These are phyloP conservation scores for Helarctos malayanus DNA, from an alignment of 2,797 vertebrate species.

Conservation along the genomic window DNA sequence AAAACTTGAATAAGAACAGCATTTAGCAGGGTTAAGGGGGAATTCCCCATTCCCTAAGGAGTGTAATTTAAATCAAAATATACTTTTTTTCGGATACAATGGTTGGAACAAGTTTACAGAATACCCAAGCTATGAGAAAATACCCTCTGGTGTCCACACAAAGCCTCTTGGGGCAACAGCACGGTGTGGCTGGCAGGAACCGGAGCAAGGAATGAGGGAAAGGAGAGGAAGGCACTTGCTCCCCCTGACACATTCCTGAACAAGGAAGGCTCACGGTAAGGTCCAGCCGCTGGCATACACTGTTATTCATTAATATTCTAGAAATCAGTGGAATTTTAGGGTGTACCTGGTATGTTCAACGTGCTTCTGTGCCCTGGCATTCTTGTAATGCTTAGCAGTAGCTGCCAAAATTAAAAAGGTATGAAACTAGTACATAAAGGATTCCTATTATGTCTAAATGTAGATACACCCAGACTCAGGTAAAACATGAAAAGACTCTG, in stretches of 20 bases:
- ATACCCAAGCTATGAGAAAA: conserved; percentile 34
- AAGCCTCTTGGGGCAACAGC: neutral
- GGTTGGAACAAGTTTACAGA: neutral
- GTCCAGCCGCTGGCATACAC: neutral
- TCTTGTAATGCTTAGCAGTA: neutral
- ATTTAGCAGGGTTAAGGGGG: neutral
- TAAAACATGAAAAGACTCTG: neutral
- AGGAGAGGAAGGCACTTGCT: neutral
- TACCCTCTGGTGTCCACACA: neutral
- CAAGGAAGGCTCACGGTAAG: neutral
- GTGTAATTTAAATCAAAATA: conserved; percentile 58
- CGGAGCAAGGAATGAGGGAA: neutral
- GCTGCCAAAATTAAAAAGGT: conserved; percentile 57
- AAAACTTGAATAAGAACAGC: conserved; percentile 33
- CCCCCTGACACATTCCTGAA: neutral
- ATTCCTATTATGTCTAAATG: conserved; percentile 48
- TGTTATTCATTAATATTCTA: conserved; percentile 45
- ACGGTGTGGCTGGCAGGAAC: neutral
- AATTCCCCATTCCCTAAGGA: neutral
- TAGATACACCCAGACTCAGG: neutral
- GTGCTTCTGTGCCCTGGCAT: neutral
- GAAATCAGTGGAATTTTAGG: conserved; percentile 41
- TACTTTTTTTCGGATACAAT: neutral
- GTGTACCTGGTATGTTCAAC: conserved; percentile 42
- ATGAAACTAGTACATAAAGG: conserved; percentile 38